These are phyloP conservation scores for Tupaia tana DNA, from an alignment of 2,113 vertebrate species.

Conservation along the genomic window DNA sequence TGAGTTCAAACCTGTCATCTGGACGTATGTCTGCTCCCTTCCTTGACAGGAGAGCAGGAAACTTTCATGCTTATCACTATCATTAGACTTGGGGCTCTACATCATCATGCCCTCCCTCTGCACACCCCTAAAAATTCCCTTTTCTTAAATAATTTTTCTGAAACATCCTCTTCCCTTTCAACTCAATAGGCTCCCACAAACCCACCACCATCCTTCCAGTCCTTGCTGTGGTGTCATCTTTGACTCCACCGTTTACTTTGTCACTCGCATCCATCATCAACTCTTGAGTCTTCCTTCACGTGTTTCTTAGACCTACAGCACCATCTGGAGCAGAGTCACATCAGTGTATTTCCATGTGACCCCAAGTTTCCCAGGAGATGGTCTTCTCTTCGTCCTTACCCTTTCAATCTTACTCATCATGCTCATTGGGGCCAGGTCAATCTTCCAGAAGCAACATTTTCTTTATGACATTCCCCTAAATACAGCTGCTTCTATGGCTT, in stretches of 20 bases:
- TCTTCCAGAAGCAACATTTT: background rate
- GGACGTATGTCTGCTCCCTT: background rate
- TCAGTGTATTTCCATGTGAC: background rate
- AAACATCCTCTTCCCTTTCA: background rate
- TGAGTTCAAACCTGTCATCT: background rate
- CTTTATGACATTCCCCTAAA: background rate
- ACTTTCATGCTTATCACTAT: background rate
- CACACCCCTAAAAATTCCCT: background rate
- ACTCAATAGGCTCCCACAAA: background rate
- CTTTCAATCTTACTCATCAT: background rate
- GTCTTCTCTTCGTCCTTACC: background rate
- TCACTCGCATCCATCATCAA: background rate
- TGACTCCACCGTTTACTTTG: background rate
- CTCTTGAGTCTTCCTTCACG: background rate
- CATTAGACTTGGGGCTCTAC: background rate
- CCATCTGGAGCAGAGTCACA: background rate
- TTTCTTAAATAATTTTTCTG: background rate
- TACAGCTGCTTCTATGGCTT: background rate
- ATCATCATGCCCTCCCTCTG: background rate
- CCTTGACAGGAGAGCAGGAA: background rate
- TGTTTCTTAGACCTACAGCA: background rate
- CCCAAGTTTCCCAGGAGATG: background rate
- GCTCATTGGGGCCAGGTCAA: background rate
- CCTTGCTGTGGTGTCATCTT: background rate
- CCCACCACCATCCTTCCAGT: background rate